Conservation (phyloP, 2,113 vertebrate species). For the Peromyscus polionotus region DNA sequence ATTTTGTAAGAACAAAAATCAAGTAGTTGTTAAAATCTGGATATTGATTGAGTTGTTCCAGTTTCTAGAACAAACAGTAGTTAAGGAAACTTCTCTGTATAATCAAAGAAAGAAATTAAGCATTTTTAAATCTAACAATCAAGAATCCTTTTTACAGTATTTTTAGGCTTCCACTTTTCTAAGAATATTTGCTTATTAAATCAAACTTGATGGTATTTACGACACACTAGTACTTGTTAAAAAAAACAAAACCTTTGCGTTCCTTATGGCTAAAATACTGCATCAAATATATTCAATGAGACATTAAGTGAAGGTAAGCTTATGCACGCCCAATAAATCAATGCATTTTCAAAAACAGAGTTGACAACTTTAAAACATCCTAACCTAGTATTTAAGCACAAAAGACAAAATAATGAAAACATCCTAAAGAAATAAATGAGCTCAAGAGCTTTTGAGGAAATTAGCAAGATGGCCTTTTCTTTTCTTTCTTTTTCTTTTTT, state of each 20-base stretch:
- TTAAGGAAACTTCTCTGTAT: conserved; percentile 89
- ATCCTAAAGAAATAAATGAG: conserved; percentile 21
- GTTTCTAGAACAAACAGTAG: conserved; percentile 92
- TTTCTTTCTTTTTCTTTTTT: too few species aligned
- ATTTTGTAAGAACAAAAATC: conserved; percentile 98
- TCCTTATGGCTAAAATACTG: not conserved
- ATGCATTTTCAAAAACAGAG: not conserved
- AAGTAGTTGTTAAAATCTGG: conserved; percentile 99
- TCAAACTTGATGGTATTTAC: conserved; percentile 23
- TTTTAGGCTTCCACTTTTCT: not conserved
- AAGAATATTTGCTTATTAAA: conserved; percentile 48
- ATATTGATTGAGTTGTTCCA: conserved; percentile 99
- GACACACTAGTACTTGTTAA: conserved; percentile 17
- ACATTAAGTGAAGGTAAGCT: conserved; percentile 16
- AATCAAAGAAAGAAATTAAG: conserved; percentile 53
- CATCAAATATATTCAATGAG: conserved; percentile 17
- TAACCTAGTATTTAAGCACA: not conserved
- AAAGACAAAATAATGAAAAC: conserved; percentile 17
- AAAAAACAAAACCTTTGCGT: not conserved
- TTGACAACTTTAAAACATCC: conserved; percentile 34
- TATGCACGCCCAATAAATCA: not conserved
- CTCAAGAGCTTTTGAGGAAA: not conserved
- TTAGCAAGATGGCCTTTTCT: not conserved
- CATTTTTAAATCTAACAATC: conserved; percentile 53
- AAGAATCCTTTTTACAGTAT: not conserved